Base-by-base conservation (phyloP, 2,888 invertebrate genomes). In the Chironomus riparius region DNA sequence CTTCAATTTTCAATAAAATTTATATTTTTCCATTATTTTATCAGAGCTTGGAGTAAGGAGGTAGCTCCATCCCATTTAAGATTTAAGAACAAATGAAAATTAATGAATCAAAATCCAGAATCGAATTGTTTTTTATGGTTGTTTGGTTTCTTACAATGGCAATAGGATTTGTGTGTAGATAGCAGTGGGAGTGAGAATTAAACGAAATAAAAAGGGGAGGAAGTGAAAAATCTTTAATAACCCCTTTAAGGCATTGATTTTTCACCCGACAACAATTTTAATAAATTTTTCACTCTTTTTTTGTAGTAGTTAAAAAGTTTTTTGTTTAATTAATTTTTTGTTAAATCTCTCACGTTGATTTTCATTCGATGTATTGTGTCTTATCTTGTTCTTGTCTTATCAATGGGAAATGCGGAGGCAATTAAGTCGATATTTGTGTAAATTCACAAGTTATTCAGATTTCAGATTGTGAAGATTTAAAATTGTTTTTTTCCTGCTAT, bases 101-200 rank as follows among this genome's bases (percentile, higher is more conserved):
- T 74, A 74, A 74, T 74, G 74, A 74, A 74, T 74, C 74, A 74
- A 74, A 68, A 74, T 74, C 68, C 24, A 65, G 74, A 74, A 74
- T 74, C 74, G 74, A 74, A 74, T 68, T 74, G 74, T 74, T 68
- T 62, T 72, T 74, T 74, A 74, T 74, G 74, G 74, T 74, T 74
- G 65, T 65, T 74, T 74, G 74, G 74, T 74, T 74, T 68, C 68
- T 47, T 24, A 62, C 47, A 62, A 62, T 15, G 38, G 38, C 38
- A 38, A 47, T 50, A 28, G 56, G 47, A 21, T 70, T 50, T 70
- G n/a, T 18, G 13, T 28, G n/a, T 12, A 4, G 24, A 6, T 6
- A 28, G 28, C 22, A 28, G 1, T 7, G 62, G 50, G 56, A 70
- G 38, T 38, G 38, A 38, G 38, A 38, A 28, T 28, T 28, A 28